Base-by-base conservation (phyloP, 2,113 vertebrate species). In the Cebus imitator region DNA sequence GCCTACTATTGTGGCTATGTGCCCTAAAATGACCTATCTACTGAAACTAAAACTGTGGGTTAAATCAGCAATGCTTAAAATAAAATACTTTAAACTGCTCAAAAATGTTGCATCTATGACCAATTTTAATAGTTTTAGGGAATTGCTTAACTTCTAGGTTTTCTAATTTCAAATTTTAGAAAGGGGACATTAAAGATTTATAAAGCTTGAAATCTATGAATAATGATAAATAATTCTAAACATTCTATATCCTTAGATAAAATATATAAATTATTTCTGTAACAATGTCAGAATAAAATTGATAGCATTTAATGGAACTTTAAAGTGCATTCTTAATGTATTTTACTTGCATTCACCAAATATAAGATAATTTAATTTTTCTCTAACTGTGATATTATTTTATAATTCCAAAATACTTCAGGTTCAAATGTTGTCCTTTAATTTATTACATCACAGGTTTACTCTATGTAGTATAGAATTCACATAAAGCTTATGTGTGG, bases 81-180 rank as follows among this genome's bases (percentile, higher is more conserved):
- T 73, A 72, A 83, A 52, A 78, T 73, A 72, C 79, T 50, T 3
- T 6, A 35, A 50, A 21, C 6, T 81, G 40, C 10, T 79, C 21
- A 61, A 91, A 84, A 61, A 40, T 30, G 43, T 66, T 84, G 11
- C 9, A 58, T 4, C 20, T 61, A 55, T 78, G 23, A 43, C 92
- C 23, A 87, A 79, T 92, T 96, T 95, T 40, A 90, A 12, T 88
- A 66, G 61, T 91, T 92, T 97, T 96, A 94, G 55, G 48, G 40
- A 32, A 66, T 37, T 95, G 52, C 17, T 98, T 94, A 72, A 61
- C 40, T 76, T 45, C 50, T 95, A 40, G 57, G 75, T 32, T 98
- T 94, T 86, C 76, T 93, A 45, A 97, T 97, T 94, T 96, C 18
- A 70, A 68, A 37, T 89, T 94, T 84, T n/a, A 57, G 13, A n/a